These are phyloP conservation scores for Paramormyrops hopkinsi DNA, from an alignment of 2,797 vertebrate species.

Conservation along the genomic window DNA sequence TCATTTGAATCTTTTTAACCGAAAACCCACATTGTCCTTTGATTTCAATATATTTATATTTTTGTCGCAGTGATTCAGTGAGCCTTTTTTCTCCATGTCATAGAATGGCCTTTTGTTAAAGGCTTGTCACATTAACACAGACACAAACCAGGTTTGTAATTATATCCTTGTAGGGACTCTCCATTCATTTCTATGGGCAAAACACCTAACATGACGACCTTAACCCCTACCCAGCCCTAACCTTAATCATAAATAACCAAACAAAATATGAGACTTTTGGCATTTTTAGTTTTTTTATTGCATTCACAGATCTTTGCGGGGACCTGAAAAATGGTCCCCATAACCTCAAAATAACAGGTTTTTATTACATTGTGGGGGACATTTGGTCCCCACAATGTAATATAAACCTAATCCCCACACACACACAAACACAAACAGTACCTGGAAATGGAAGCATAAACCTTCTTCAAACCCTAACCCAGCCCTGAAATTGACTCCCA, in stretches of 20 bases:
- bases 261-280: background rate
- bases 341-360: background rate
- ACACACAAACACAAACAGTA: background rate
- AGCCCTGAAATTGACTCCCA: slow-evolving; percentile 4
- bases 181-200: background rate
- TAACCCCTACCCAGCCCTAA: background rate
- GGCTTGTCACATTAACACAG: background rate
- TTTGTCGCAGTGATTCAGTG: background rate
- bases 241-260: background rate
- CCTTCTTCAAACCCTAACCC: background rate
- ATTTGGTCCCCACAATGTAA: background rate
- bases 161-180: background rate
- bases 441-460: background rate
- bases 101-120: background rate
- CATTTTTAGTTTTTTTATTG: background rate
- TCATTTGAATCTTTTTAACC: background rate
- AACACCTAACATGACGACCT: background rate
- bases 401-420: background rate
- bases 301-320: background rate
- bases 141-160: background rate
- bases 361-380: background rate
- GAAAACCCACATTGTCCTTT: background rate
- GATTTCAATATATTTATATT: background rate
- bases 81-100: background rate
- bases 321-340: background rate